Evolutionary conservation across 2,797 vertebrate genomes (phyloP).

Genomic region (Pseudochromis fuscus): DNA sequence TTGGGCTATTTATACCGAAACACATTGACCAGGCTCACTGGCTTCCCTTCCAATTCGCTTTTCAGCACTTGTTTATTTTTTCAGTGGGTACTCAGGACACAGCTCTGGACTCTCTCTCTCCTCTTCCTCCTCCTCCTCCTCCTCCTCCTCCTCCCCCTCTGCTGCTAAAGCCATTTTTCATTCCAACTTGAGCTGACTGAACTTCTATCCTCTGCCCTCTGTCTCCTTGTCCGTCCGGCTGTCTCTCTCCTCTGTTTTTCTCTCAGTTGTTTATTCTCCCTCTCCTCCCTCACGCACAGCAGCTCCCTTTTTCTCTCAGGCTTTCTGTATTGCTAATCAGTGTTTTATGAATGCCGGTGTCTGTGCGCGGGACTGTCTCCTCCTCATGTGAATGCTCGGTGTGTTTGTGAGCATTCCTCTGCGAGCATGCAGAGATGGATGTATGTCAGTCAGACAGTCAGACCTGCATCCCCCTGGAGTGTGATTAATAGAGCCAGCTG

Average conservation of each 20-base stretch:
- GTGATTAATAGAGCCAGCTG: slow-evolving; percentile 79
- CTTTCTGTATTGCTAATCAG: slow-evolving; percentile 68
- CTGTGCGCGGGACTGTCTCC: slow-evolving; percentile 25
- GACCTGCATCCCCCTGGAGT: slow-evolving; percentile 64
- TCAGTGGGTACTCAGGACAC: slow-evolving; percentile 51
- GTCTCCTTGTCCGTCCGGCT: slow-evolving; percentile 59
- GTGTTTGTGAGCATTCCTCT: slow-evolving; percentile 32
- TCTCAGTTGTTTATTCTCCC: slow-evolving; percentile 26
- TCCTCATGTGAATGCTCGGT: slow-evolving; percentile 27
- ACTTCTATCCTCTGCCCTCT: slow-evolving; percentile 55
- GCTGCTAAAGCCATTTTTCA: slow-evolving; percentile 62
- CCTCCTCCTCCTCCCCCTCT: slow-evolving; percentile 20
- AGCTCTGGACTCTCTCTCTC: slow-evolving; percentile 19
- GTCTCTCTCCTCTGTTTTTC: slow-evolving; percentile 21
- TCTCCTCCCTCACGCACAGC: slow-evolving; percentile 10
- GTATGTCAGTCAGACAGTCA: slow-evolving; percentile 69
- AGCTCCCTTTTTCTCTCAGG: slow-evolving; percentile 24
- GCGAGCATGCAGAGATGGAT: slow-evolving; percentile 52
- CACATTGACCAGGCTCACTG: slow-evolving; percentile 65
- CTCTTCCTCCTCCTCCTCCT: slow-evolving; percentile 38
- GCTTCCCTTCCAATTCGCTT: slow-evolving; percentile 66
- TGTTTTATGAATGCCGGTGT: slow-evolving; percentile 66
- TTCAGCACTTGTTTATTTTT: slow-evolving; percentile 72
- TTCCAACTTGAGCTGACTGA: slow-evolving; percentile 63
- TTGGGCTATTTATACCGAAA: slow-evolving; percentile 81